Evolutionary conservation across 2,113 vertebrate genomes (phyloP).

Genomic region (Prionailurus bengalensis): DNA sequence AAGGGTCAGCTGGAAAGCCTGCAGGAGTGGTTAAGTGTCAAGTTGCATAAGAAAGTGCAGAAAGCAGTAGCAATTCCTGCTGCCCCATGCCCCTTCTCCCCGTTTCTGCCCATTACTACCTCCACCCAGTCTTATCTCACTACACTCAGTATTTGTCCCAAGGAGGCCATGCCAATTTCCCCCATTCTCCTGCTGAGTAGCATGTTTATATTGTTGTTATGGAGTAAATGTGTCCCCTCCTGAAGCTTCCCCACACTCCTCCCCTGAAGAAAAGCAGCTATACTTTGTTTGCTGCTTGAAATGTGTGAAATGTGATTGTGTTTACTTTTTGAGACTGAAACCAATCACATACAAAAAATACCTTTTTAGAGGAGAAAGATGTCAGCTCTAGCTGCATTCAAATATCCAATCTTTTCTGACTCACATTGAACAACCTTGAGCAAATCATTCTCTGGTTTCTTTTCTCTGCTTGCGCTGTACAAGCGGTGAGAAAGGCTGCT

Average conservation of each 20-base stretch:
- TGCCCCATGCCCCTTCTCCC: background rate
- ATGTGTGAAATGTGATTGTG: conserved; percentile 20
- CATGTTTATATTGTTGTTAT: background rate
- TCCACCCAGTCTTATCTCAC: accelerated
- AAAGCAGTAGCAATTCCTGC: background rate
- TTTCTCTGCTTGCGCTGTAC: background rate
- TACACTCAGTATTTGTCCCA: background rate
- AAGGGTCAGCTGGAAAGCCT: background rate
- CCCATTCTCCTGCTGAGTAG: background rate
- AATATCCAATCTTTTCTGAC: conserved; percentile 65
- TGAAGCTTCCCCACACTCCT: background rate
- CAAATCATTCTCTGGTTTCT: conserved; percentile 21
- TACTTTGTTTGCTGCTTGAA: conserved; percentile 59
- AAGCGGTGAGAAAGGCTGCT: background rate
- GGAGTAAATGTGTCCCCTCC: background rate
- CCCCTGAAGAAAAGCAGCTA: background rate
- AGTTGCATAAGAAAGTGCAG: background rate
- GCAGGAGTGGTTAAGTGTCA: background rate
- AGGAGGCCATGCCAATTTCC: background rate
- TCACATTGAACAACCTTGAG: conserved; percentile 67
- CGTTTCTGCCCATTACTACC: background rate
- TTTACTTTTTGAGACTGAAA: conserved; percentile 70
- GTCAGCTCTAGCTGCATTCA: conserved; percentile 45
- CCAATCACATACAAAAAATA: conserved; percentile 72
- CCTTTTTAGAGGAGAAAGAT: conserved; percentile 52